These are phyloP conservation scores for Bilobella aurantiaca DNA, from an alignment of 1,140 invertebrate genomes.

Conservation along the genomic window DNA sequence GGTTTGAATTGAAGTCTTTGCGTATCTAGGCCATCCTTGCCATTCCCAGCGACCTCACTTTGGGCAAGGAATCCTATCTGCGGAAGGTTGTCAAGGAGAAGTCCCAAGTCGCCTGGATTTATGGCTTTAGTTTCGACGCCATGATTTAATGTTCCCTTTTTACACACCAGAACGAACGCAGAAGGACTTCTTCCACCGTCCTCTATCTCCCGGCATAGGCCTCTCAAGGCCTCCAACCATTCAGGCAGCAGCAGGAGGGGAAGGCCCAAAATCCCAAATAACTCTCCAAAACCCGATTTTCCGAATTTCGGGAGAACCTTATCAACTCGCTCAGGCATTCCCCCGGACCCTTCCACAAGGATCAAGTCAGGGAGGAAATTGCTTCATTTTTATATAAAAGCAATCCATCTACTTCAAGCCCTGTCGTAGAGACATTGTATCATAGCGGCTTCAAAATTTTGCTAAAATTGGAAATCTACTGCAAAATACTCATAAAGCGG, in stretches of 20 bases:
- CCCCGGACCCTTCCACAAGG: background rate
- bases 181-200: background rate
- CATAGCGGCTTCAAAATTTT: too few relatives aligned
- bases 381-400: background rate
- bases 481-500: too few relatives aligned
- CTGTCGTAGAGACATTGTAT: background rate
- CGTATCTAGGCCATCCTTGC: background rate
- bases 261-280: background rate
- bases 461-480: too few relatives aligned
- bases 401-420: background rate
- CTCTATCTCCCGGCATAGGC: background rate
- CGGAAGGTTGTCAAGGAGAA: constrained; percentile 31
- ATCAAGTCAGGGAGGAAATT: background rate
- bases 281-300: background rate
- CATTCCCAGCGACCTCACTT: background rate
- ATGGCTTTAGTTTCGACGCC: constrained; percentile 35
- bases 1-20: background rate
- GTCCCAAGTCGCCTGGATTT: constrained; percentile 36
- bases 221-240: background rate
- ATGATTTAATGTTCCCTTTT: constrained; percentile 36
- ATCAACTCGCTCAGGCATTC: background rate
- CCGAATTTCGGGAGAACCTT: background rate
- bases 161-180: constrained; percentile 1
- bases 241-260: background rate
- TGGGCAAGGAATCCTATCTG: background rate